Conservation (phyloP, 2,797 vertebrate genomes). For the Myotis daubentonii region DNA sequence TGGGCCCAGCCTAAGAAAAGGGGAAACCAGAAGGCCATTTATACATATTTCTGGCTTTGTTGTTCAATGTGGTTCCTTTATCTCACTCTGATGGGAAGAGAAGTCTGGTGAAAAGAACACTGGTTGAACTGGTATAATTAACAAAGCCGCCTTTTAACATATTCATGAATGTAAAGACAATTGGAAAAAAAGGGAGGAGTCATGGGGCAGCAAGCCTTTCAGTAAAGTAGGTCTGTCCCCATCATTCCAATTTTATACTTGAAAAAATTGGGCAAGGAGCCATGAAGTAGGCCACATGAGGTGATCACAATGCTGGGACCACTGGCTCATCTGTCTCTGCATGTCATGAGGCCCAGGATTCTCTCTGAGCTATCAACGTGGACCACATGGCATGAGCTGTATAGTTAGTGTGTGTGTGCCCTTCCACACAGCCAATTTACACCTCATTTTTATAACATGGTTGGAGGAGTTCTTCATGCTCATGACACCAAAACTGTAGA, state of each 20-base stretch:
- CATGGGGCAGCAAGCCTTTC: background rate
- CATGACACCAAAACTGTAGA: background rate
- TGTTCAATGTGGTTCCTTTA: conserved; percentile 1
- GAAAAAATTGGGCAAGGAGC: background rate
- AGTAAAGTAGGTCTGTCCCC: conserved; percentile 14
- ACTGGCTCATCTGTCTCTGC: background rate
- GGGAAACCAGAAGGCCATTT: background rate
- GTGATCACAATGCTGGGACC: background rate
- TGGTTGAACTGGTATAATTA: conserved; percentile 30
- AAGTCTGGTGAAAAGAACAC: conserved; percentile 21
- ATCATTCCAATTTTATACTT: background rate
- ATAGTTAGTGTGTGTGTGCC: background rate
- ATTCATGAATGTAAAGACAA: conserved; percentile 38
- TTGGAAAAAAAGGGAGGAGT: background rate
- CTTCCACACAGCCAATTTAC: background rate
- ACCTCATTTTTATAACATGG: background rate
- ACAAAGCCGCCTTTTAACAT: conserved; percentile 35
- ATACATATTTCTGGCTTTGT: background rate
- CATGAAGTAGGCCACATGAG: background rate
- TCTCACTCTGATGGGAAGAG: background rate
- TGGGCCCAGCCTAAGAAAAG: background rate
- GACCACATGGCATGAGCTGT: background rate
- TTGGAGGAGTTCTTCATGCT: background rate
- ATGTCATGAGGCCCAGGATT: background rate
- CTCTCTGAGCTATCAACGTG: background rate